Conservation (phyloP, 2,888 invertebrate genomes). For the Germaria angustata region DNA sequence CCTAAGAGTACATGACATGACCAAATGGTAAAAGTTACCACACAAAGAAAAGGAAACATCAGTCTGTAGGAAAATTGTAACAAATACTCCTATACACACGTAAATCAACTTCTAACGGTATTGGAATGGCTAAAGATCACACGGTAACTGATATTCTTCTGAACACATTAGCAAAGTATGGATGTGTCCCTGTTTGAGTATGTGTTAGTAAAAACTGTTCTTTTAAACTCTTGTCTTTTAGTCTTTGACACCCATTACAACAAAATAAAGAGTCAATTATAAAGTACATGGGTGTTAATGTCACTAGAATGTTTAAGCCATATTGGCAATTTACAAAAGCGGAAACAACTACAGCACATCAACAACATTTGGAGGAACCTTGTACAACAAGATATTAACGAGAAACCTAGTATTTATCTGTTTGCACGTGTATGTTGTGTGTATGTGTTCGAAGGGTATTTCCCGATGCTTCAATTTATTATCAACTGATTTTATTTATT, state of each 20-base stretch:
- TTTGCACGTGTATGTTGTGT: too few species aligned
- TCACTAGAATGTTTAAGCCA: constrained; percentile 52
- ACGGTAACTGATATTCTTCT: constrained; percentile 59
- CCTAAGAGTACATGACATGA: constrained; percentile 33
- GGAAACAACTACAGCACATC: neutral
- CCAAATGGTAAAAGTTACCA: constrained; percentile 54
- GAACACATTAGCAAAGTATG: constrained; percentile 14
- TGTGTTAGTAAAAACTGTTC: neutral
- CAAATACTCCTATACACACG: constrained; percentile 44
- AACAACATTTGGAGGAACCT: constrained; percentile 14
- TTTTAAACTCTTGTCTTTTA: constrained; percentile 9
- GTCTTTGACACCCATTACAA: constrained; percentile 57
- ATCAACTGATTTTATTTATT: too few species aligned
- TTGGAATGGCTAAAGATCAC: constrained; percentile 63
- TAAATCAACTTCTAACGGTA: constrained; percentile 65
- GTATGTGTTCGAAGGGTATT: neutral
- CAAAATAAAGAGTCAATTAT: constrained; percentile 26
- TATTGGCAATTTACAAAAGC: constrained; percentile 45
- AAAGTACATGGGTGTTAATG: constrained; percentile 55
- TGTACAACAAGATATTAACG: constrained; percentile 32
- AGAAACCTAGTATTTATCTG: neutral
- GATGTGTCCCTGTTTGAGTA: neutral
- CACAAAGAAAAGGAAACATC: constrained; percentile 8
- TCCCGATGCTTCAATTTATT: constrained; percentile 21
- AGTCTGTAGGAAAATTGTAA: constrained; percentile 52